A percentile compares a stretch with the other conserved stretches of the same genome.
These are phyloP conservation scores for Pseudanteris insignis DNA, from an alignment of 2,888 invertebrate genomes.

Conservation along the genomic window DNA sequence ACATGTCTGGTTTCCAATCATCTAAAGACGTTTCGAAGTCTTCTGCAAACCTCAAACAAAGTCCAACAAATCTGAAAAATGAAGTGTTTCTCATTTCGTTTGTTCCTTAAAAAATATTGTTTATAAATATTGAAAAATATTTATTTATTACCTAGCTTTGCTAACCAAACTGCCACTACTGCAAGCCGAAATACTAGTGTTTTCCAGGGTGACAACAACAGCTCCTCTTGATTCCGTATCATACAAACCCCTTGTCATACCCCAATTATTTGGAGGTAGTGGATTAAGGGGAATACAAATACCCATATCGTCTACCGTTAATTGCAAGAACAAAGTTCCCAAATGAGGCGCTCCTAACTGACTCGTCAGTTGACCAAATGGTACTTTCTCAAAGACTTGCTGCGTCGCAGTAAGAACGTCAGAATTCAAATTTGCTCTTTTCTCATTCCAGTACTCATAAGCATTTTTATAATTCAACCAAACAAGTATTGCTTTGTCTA, in stretches of 20 bases:
- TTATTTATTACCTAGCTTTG: conserved; percentile 71
- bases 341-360: conserved; percentile 82
- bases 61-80: conserved; percentile 87
- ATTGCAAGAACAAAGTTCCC: conserved; percentile 90
- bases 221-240: conserved; percentile 87
- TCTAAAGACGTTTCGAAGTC: conserved; percentile 96
- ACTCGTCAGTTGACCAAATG: conserved; percentile 81
- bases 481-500: conserved; percentile 97
- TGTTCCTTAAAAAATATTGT: neutral
- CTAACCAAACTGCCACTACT: conserved; percentile 95
- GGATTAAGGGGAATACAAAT: conserved; percentile 92
- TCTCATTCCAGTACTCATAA: conserved; percentile 99
- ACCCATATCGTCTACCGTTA: conserved; percentile 96
- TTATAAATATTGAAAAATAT: neutral
- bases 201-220: conserved; percentile 94
- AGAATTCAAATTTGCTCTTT: conserved; percentile 88
- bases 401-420: conserved; percentile 83
- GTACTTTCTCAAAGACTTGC: conserved; percentile 79
- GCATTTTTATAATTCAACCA: conserved; percentile 99
- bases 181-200: conserved; percentile 95
- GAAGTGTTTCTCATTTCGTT: too few species aligned
- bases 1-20: conserved; percentile 94
- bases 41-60: conserved; percentile 94
- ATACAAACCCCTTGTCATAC: conserved; percentile 72
- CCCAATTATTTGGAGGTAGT: conserved; percentile 76